Evolutionary conservation across 2,888 invertebrate species (phyloP).

Genomic region (Drosophila putrida): DNA sequence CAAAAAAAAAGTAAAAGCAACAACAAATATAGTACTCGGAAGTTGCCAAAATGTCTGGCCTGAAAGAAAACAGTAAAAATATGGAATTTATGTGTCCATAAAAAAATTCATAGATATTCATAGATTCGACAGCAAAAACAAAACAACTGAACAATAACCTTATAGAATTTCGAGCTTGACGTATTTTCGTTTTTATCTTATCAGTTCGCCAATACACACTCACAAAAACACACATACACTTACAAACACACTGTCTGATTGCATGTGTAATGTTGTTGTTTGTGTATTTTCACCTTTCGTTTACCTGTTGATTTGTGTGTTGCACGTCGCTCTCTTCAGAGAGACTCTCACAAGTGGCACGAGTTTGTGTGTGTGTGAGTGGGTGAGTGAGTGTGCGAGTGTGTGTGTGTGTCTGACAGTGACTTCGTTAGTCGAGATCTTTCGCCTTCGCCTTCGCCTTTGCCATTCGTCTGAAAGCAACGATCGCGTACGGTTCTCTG

Average conservation of each 20-base stretch:
- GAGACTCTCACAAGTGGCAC: slow-evolving; percentile 30
- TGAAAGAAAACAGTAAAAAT: slow-evolving; percentile 2
- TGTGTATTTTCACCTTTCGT: slow-evolving; percentile 64
- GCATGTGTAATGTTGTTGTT: slow-evolving; percentile 10
- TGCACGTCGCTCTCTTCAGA: slow-evolving; percentile 25
- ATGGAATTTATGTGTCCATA: slow-evolving; percentile 1
- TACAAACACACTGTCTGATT: slow-evolving; percentile 1
- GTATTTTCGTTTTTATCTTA: slow-evolving; percentile 59
- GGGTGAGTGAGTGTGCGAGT: slow-evolving; percentile 32
- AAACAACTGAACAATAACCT: slow-evolving; percentile 6
- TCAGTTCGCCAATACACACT: slow-evolving; percentile 40
- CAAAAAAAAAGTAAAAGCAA: not conserved
- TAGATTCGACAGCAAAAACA: not conserved
- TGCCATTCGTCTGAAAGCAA: slow-evolving; percentile 76
- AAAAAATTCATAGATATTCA: slow-evolving; percentile 4
- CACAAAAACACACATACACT: slow-evolving; percentile 8
- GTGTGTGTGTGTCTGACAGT: slow-evolving; percentile 45
- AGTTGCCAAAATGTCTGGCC: slow-evolving; percentile 33
- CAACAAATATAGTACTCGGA: not conserved
- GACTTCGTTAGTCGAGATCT: slow-evolving; percentile 57
- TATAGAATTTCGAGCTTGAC: slow-evolving; percentile 37
- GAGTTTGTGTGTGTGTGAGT: slow-evolving; percentile 24
- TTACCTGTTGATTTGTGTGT: slow-evolving; percentile 69
- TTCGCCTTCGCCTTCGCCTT: slow-evolving; percentile 55
- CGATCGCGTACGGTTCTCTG: slow-evolving; percentile 76